These are phyloP conservation scores for Sphaerophoria taeniata DNA, from an alignment of 2,888 invertebrate species.

Conservation along the genomic window DNA sequence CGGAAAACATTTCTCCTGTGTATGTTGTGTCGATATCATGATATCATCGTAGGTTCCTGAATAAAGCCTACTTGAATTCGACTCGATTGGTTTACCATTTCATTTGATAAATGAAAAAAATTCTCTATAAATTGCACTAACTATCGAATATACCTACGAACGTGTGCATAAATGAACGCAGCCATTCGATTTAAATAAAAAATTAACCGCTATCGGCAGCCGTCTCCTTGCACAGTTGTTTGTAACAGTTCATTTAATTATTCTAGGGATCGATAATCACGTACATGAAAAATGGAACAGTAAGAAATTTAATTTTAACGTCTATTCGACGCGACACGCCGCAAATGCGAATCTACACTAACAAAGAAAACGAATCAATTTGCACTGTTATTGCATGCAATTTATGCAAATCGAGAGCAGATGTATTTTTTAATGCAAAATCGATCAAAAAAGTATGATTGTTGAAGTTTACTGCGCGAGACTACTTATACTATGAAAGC, in stretches of 20 bases:
- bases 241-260: slow-evolving; percentile 18
- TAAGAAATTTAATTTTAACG: slow-evolving; percentile 41
- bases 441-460: neutral
- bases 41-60: too few relatives aligned
- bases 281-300: slow-evolving; percentile 62
- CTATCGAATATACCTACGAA: neutral
- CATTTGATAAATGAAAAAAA: neutral
- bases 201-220: slow-evolving; percentile 39
- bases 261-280: slow-evolving; percentile 59
- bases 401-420: slow-evolving; percentile 39
- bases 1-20: neutral
- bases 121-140: slow-evolving; percentile 2
- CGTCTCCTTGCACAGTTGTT: neutral
- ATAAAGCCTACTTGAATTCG: too few relatives aligned
- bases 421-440: slow-evolving; percentile 27
- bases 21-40: too few relatives aligned
- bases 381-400: slow-evolving; percentile 35
- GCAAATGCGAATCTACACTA: slow-evolving; percentile 6
- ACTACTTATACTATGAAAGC: too few relatives aligned
- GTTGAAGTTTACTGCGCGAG: neutral
- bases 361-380: slow-evolving; percentile 36
- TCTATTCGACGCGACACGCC: slow-evolving; percentile 40
- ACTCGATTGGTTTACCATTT: too few relatives aligned
- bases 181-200: neutral
- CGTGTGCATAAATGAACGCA: neutral